A percentile compares a stretch with the other conserved stretches of the same genome.
Evolutionary conservation across 2,888 invertebrate species (phyloP).

Genomic region (Microctonus brassicae): DNA sequence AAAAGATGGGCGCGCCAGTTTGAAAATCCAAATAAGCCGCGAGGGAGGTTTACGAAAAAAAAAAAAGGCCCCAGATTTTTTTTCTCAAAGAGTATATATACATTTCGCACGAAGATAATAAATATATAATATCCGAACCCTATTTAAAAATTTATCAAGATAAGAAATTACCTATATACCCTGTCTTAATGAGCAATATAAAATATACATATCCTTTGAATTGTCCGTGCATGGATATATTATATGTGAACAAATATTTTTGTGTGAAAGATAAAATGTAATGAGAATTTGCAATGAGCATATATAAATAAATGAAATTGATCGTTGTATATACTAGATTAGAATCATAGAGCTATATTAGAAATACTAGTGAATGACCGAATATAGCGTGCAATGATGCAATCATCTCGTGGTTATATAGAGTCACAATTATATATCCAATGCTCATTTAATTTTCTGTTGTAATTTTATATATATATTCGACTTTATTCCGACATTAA

Average conservation of each 20-base stretch:
- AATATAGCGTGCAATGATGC: slow-evolving; percentile 27
- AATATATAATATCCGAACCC: slow-evolving; percentile 2
- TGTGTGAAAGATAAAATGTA: not conserved
- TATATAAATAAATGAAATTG: not conserved
- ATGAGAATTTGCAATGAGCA: not conserved
- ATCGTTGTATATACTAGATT: not conserved
- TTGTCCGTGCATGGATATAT: too few species aligned
- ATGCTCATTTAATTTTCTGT: slow-evolving; percentile 9
- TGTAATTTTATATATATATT: not conserved
- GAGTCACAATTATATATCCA: slow-evolving; percentile 23
- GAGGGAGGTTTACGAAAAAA: not conserved
- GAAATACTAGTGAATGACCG: slow-evolving; percentile 2
- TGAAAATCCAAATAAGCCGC: slow-evolving; percentile 39
- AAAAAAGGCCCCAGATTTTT: not conserved
- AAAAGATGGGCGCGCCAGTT: slow-evolving; percentile 32
- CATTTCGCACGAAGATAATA: slow-evolving; percentile 13
- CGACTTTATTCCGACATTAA: not conserved
- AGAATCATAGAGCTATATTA: not conserved
- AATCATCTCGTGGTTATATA: slow-evolving; percentile 20
- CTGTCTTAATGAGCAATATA: not conserved
- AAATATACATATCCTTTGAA: slow-evolving; percentile 11
- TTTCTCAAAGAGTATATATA: slow-evolving; percentile 32
- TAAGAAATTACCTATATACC: not conserved
- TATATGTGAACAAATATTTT: too few species aligned
- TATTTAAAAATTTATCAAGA: not conserved